A percentile compares a stretch with the other conserved stretches of the same genome.
Conservation (phyloP, 2,888 invertebrate genomes). For the Rhagonycha lutea region DNA sequence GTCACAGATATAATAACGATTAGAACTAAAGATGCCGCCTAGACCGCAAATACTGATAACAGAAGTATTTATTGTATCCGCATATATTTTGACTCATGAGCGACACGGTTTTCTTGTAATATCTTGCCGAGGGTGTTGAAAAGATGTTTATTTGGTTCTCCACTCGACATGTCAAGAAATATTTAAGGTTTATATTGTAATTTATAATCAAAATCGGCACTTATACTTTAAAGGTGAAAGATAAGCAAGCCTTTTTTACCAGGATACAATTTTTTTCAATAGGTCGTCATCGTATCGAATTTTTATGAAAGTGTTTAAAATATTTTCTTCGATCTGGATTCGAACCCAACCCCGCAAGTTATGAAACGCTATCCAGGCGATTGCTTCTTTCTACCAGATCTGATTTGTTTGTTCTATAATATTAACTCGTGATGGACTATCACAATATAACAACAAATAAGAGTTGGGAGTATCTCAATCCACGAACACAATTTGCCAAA, state of each 20-base stretch:
- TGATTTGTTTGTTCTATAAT: no score
- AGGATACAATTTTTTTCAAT: neutral
- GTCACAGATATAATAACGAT: conserved; percentile 26
- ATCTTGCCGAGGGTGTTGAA: conserved; percentile 4
- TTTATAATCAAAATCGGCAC: conserved; percentile 1
- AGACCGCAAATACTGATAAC: conserved; percentile 31
- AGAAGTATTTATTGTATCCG: conserved; percentile 23
- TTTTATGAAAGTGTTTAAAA: neutral
- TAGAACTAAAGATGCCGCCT: conserved; percentile 23
- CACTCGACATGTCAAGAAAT: neutral
- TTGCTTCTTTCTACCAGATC: neutral
- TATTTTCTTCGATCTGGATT: neutral
- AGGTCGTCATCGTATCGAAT: neutral
- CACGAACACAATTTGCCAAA: no score
- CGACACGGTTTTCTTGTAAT: conserved; percentile 18
- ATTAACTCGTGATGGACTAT: no score
- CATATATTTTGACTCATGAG: conserved; percentile 12
- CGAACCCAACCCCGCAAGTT: neutral
- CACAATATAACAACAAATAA: no score
- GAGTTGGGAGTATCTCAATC: no score
- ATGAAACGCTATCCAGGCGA: neutral
- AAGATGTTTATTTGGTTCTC: neutral
- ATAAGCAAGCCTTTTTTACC: neutral
- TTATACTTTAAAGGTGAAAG: neutral
- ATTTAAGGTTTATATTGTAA: neutral